Evolutionary conservation across 2,113 vertebrate species (phyloP).

Genomic region (Dascyllus trimaculatus): DNA sequence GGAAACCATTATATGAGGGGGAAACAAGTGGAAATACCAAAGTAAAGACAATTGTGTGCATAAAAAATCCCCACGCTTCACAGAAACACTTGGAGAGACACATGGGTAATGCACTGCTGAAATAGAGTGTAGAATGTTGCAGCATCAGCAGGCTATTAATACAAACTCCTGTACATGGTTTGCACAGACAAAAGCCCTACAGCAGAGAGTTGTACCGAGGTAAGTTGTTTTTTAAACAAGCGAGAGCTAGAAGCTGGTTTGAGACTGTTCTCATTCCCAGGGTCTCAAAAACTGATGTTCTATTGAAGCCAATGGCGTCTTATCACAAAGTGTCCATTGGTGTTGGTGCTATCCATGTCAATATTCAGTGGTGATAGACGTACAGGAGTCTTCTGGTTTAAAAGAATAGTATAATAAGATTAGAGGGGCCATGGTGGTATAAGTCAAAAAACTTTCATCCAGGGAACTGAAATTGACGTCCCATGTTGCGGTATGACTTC

Average conservation of each 20-base stretch:
- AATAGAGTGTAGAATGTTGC: background rate
- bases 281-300: too few species aligned
- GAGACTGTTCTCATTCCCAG: background rate
- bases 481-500: too few species aligned
- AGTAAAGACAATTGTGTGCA: background rate
- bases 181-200: background rate
- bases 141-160: background rate
- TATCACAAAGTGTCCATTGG: too few species aligned
- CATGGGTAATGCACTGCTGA: background rate
- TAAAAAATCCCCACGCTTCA: background rate
- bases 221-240: background rate
- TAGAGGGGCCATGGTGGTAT: too few species aligned
- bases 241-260: background rate
- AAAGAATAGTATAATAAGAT: too few species aligned
- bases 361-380: too few species aligned
- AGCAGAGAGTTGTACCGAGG: background rate
- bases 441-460: too few species aligned
- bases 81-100: background rate
- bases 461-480: too few species aligned
- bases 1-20: too few species aligned
- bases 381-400: too few species aligned
- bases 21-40: background rate
- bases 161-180: background rate
- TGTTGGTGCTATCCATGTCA: too few species aligned
- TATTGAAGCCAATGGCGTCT: too few species aligned